Conservation (phyloP, 2,113 vertebrate genomes). For the Mobula birostris region DNA sequence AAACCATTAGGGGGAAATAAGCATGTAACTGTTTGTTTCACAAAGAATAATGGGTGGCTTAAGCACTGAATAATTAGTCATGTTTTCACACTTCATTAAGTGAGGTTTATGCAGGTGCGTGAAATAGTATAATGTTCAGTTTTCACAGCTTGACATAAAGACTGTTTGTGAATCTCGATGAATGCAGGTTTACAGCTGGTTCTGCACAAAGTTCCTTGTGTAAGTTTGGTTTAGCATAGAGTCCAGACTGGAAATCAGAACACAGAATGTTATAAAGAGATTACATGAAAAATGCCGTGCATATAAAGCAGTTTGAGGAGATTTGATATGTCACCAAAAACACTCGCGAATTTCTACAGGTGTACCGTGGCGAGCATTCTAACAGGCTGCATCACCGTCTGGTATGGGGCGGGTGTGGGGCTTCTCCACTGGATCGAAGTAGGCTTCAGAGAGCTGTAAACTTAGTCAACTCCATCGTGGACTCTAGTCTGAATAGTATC, state of each 20-base stretch:
- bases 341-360: too few relatives aligned
- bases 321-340: too few relatives aligned
- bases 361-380: too few relatives aligned
- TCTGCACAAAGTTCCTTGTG: background rate
- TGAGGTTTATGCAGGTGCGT: background rate
- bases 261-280: background rate
- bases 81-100: background rate
- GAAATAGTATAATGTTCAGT: background rate
- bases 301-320: background rate
- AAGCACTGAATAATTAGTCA: slow-evolving; percentile 11
- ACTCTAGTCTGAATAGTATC: too few relatives aligned
- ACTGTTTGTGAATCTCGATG: background rate
- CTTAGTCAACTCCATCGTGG: too few relatives aligned
- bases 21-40: background rate
- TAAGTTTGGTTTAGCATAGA: background rate
- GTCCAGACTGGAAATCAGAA: slow-evolving; percentile 6
- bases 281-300: background rate
- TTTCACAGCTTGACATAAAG: slow-evolving; percentile 18
- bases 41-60: background rate
- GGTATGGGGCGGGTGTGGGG: too few relatives aligned
- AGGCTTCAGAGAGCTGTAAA: too few relatives aligned
- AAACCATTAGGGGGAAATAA: background rate
- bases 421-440: too few relatives aligned
- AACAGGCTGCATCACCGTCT: too few relatives aligned
- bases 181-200: slow-evolving; percentile 13